Conservation (phyloP, 2,888 invertebrate species). For the Apotomis betuletana region DNA sequence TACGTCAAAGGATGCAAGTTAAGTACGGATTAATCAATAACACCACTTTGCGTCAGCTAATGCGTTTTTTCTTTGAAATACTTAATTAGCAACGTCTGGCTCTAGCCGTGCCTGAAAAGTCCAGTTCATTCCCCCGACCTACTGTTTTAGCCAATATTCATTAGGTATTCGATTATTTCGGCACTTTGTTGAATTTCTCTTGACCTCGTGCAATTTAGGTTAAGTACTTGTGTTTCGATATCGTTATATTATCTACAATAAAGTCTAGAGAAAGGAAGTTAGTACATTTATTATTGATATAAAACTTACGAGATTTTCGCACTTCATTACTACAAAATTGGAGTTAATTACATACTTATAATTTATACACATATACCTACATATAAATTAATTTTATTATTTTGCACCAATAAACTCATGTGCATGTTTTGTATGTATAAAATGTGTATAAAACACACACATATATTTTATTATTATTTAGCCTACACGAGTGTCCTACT, state of each 20-base stretch:
- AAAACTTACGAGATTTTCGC: not conserved
- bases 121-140: not conserved
- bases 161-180: slow-evolving; percentile 24
- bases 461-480: too few species aligned
- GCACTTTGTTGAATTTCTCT: slow-evolving; percentile 43
- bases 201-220: slow-evolving; percentile 41
- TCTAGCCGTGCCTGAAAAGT: not conserved
- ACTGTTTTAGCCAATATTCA: not conserved
- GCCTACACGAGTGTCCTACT: too few species aligned
- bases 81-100: not conserved
- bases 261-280: slow-evolving; percentile 23
- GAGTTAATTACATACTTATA: too few species aligned
- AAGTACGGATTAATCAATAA: not conserved
- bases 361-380: too few species aligned
- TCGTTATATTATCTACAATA: slow-evolving; percentile 23
- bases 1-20: not conserved
- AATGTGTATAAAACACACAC: too few species aligned
- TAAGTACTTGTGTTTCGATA: slow-evolving; percentile 23
- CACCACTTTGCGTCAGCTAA: not conserved
- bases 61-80: not conserved
- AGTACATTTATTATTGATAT: not conserved
- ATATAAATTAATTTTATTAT: too few species aligned
- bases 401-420: too few species aligned
- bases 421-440: too few species aligned
- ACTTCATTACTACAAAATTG: too few species aligned